Evolutionary conservation across 2,888 invertebrate species (phyloP).

Genomic region (Punctoribates punctum): DNA sequence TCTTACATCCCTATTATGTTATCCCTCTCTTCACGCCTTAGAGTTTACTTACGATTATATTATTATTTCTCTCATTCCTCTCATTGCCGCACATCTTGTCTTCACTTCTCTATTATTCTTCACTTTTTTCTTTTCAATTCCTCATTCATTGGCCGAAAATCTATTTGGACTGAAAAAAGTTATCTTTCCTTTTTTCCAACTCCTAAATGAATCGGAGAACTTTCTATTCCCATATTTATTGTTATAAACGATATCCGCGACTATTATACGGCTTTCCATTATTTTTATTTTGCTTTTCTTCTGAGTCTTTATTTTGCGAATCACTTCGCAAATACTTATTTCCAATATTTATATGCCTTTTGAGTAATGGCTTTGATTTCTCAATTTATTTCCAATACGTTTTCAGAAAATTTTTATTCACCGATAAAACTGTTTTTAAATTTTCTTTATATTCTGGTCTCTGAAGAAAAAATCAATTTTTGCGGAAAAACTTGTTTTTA

Average conservation of each 20-base stretch:
- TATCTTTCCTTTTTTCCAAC: neutral
- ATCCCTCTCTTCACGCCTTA: slow-evolving; percentile 24
- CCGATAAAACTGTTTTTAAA: too few relatives aligned
- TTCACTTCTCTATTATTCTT: neutral
- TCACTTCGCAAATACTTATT: too few relatives aligned
- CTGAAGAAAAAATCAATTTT: too few relatives aligned
- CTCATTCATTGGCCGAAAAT: neutral
- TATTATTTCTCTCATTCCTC: neutral
- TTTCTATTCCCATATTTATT: neutral
- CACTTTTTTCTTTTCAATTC: neutral
- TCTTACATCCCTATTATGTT: slow-evolving; percentile 28
- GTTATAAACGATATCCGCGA: neutral
- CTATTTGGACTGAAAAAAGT: neutral
- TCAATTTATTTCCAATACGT: too few relatives aligned
- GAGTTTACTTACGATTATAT: slow-evolving; percentile 11
- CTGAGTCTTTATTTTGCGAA: too few relatives aligned
- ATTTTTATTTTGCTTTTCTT: too few relatives aligned
- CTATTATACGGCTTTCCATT: neutral
- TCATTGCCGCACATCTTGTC: neutral
- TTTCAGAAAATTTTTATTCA: too few relatives aligned
- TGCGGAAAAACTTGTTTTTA: too few relatives aligned
- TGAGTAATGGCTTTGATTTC: too few relatives aligned
- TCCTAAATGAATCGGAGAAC: neutral
- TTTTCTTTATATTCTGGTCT: too few relatives aligned
- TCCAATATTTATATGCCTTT: too few relatives aligned